Evolutionary conservation across 2,113 vertebrate species (phyloP).

Genomic region (human (Homo sapiens)): GRCh38 chrX:135966501-135967000

Average conservation of each 20-base stretch:
- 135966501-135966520: too few relatives aligned
- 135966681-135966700: slow-evolving; percentile 33
- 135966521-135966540: too few relatives aligned
- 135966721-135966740: not conserved
- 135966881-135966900: not conserved
- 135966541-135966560: too few relatives aligned
- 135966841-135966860: not conserved
- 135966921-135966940: slow-evolving; percentile 8
- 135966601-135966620: not conserved
- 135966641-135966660: not conserved
- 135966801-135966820: slow-evolving; percentile 25
- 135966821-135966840: slow-evolving; percentile 29
- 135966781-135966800: slow-evolving; percentile 19
- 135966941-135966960: slow-evolving; percentile 44
- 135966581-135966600: too few relatives aligned
- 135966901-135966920: not conserved
- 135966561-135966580: too few relatives aligned
- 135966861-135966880: slow-evolving; percentile 17
- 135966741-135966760: not conserved
- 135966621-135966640: slow-evolving; percentile 45
- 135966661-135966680: slow-evolving; percentile 1
- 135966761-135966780: slow-evolving; percentile 38
- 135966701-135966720: slow-evolving; percentile 17
- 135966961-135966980: slow-evolving; percentile 13
- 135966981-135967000: not conserved